Base-by-base conservation (phyloP, 30 jellyfish, hydroid and myxozoan species). In the Aurelia sp. region DNA sequence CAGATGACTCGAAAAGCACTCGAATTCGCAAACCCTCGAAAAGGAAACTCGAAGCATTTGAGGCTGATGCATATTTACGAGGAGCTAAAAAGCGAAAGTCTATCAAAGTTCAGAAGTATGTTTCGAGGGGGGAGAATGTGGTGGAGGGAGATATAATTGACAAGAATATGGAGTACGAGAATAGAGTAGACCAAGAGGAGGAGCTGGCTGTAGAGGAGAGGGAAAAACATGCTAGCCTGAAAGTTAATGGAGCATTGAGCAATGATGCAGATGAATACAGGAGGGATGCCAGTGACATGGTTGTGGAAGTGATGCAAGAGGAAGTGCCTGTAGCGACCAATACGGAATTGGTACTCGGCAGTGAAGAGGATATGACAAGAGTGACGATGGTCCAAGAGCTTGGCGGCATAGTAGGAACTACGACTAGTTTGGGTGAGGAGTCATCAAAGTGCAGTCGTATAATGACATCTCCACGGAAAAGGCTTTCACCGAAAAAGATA, bases 21-120 rank as follows among this genome's bases (percentile, higher is more conserved):
- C 21, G 33, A n/a, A 47, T 15, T 20, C 21, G 41, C 21, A 67
- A 27, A 67, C 35, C 72, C 35, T 20, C 33, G 2, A 61, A 61
- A 61, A 61, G 33, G 72, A 61, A 20, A n/a, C 35, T 24, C 35
- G 35, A 61, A 13, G 16, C 35, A n/a, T 61, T 24, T n/a, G 35
- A 61, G 35, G 72, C 20, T 7, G 27, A n/a, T 61, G 69, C 33
- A 4, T 59, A 21, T 13, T 38, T 21, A 18, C 69, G 69, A 59
- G 69, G 69, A 18, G 69, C 69, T 21, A 59, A 59, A 59, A 59
- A 59, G 33, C 69, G 69, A n/a, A 59, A 59, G 69, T 18, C 69
- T 5, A 21, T 59, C 33, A 59, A 59, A 59, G 24, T 12, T 59
- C 69, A 59, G 33, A 59, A 59, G 69, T 59, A 59, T 59, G 33